Percentiles rank a stretch among this genome's conserved stretches.
Evolutionary conservation across 2,797 vertebrate genomes (phyloP).

Genomic region (Lagodon rhomboides): DNA sequence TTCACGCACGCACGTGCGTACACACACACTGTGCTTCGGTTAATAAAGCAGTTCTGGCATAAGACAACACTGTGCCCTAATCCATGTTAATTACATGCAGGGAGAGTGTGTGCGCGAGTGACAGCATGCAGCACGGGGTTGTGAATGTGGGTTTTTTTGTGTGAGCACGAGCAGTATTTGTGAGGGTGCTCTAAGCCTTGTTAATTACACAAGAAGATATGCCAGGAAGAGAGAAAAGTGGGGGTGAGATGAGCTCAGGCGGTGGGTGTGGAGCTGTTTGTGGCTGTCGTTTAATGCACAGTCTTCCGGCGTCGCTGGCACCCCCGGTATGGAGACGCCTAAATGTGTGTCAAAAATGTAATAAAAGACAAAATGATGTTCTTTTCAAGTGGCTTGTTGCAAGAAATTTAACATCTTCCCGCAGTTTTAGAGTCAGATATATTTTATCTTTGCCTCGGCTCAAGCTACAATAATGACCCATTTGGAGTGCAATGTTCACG

Average conservation of each 20-base stretch:
- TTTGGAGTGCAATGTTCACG: slow-evolving; percentile 35
- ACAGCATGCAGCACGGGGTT: slow-evolving; percentile 52
- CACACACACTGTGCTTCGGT: slow-evolving; percentile 45
- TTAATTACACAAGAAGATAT: slow-evolving; percentile 82
- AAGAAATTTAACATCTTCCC: slow-evolving; percentile 21
- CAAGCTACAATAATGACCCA: slow-evolving; percentile 49
- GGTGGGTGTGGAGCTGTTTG: slow-evolving; percentile 66
- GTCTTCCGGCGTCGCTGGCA: slow-evolving; percentile 55
- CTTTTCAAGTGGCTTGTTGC: slow-evolving; percentile 40
- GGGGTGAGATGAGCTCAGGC: slow-evolving; percentile 58
- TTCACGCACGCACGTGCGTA: background rate
- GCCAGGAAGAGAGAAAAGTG: slow-evolving; percentile 63
- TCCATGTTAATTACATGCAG: slow-evolving; percentile 80
- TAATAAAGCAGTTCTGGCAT: slow-evolving; percentile 64
- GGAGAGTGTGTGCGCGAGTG: slow-evolving; percentile 58
- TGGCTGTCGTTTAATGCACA: slow-evolving; percentile 60
- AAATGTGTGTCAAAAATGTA: slow-evolving; percentile 56
- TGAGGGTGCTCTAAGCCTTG: slow-evolving; percentile 78
- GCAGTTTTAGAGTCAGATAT: slow-evolving; percentile 28
- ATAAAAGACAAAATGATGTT: slow-evolving; percentile 41
- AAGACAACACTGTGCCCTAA: slow-evolving; percentile 60
- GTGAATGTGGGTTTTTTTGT: slow-evolving; percentile 53
- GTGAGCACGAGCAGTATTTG: slow-evolving; percentile 64
- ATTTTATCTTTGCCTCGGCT: slow-evolving; percentile 41
- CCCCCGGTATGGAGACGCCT: slow-evolving; percentile 35